Evolutionary conservation across 2,113 vertebrate genomes (phyloP), one percentile per base, ranked within the genome.

Genomic region (Sclerurus mexicanus): DNA sequence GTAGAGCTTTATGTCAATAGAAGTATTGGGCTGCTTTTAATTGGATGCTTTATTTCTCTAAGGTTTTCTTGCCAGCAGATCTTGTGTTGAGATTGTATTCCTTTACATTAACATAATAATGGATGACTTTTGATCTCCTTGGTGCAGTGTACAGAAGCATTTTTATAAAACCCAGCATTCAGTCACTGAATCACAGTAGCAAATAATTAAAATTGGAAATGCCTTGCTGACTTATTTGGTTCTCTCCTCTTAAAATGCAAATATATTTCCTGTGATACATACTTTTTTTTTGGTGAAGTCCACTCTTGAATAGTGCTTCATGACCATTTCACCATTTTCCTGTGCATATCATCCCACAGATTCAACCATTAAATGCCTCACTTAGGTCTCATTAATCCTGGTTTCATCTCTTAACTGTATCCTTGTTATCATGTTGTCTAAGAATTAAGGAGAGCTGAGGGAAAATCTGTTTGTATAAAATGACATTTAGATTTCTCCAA

Each of bases 401-500:
- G 52, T 84, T 96, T 94, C 94, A 53, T 74, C 73, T 86, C 60
- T 84, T 78, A 53, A 72, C 79, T 92, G 40, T 84, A 75, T 90
- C 49, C 76, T 89, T 95, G 82, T 96, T 94, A 92, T 63, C 87
- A 74, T 74, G 75, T 86, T 86, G 42, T 92, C 74, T 72, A 90
- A 93, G 93, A 96, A 86, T 74, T 94, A 86, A 84, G 49, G 83
- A 95, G 92, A 91, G 79, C 88, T 67, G 60, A 88, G 93, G 95
- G 93, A 93, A 96, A 94, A 95, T 95, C 87, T 90, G 85, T 95
- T 93, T 95, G 68, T 56, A 76, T 88, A 68, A 93, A 92, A 80
- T 92, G 90, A 94, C 95, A 96, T 96, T 95, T 93, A 95, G 64
- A 55, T 93, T 95, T 92, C 83, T 94, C 59, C 59, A 86, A 84